Base-by-base conservation (phyloP, 2,797 vertebrate genomes). In the Eospalax fontanierii region DNA sequence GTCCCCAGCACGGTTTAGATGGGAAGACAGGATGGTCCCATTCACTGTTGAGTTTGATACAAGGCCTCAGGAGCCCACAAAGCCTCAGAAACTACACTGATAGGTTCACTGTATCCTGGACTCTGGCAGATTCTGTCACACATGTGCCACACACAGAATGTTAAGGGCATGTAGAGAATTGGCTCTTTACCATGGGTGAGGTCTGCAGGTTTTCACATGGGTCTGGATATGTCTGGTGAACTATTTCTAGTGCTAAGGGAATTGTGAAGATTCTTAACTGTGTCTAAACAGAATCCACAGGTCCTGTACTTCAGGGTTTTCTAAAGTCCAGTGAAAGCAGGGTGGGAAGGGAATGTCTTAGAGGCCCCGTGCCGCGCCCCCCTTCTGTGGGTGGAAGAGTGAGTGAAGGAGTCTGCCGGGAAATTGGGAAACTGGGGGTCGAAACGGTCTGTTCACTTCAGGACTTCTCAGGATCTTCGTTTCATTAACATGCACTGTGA, bases 391-490 rank as follows among this genome's bases (percentile, higher is more conserved):
- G 35, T 38, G 16, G 8, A 70, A 63, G 15, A 22, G 12, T 79
- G 54, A 82, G 19, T 70, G 28, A 54, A 54, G 50, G 50, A 54
- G 14, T 54, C 8, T 9, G 14, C 50, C 9, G 50, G 9, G 50
- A 35, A 38, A 6, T 12, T 28, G 30, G 68, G 88, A 26, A 63
- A 57, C 2, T n/a, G 50, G 73, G 21, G 3, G 61, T 21, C 7
- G 75, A 93, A 40, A 9, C 54, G n/a, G 54, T 84, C 83, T 83
- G 10, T 71, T 63, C 54, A 54, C n/a, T 28, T 38, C 30, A 81
- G 71, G 79, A 63, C 65, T 61, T 82, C 74, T 94, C 63, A 88
- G 26, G 40, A 54, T 14, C 78, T 83, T 92, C 57, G 22, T 88
- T 57, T 43, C 6, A 40, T 30, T 70, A 15, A 43, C 4, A 0